phyloP scores from a whole-genome alignment of 2,888 invertebrate species.

The Drosophila rellima region DNA sequence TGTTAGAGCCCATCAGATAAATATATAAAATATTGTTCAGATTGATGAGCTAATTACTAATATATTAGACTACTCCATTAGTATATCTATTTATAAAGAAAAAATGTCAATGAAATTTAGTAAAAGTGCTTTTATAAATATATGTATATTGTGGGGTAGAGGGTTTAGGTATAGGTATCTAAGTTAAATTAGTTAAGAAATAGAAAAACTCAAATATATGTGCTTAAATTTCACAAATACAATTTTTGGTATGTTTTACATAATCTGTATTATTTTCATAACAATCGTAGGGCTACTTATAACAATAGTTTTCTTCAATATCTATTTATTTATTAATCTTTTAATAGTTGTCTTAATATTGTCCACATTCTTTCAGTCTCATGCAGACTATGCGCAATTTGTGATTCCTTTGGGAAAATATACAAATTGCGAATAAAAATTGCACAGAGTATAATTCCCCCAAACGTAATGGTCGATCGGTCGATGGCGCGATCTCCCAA shows the following conservation, averaged over 20 bases:
- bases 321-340: too few species aligned
- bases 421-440: slow-evolving; percentile 18
- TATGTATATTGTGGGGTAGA: neutral
- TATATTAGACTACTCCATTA: neutral
- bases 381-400: slow-evolving; percentile 13
- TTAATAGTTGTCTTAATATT: neutral
- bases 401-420: slow-evolving; percentile 24
- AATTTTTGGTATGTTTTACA: neutral
- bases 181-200: neutral
- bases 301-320: too few species aligned
- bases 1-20: neutral
- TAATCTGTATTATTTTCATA: neutral
- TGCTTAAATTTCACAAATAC: neutral
- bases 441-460: slow-evolving; percentile 44
- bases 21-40: neutral
- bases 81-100: neutral
- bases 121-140: neutral
- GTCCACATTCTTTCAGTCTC: neutral
- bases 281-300: neutral
- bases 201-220: neutral
- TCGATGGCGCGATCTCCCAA: slow-evolving; percentile 38
- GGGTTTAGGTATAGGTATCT: too few species aligned
- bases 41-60: neutral
- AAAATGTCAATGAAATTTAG: neutral
- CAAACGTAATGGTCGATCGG: slow-evolving; percentile 16